Base-by-base conservation (phyloP, 2,797 vertebrate genomes). In the Parauchenoglanis punctatus region DNA sequence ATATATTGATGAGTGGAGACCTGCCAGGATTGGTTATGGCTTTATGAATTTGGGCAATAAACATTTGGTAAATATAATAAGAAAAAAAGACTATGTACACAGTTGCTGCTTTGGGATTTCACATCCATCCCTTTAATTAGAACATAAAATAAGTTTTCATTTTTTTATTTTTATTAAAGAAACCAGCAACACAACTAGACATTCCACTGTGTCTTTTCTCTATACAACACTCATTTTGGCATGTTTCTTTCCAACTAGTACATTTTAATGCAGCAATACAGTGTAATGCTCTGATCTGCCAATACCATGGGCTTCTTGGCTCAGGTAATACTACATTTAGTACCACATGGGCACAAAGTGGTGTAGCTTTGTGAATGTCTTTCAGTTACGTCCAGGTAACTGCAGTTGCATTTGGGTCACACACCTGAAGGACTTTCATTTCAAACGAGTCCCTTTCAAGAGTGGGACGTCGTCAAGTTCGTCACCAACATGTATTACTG, bases 81-180 rank as follows among this genome's bases (percentile, higher is more conserved):
- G 4, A 67, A 65, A 12, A 17, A 40, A 40, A 40, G 40, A 40
- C 40, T 40, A 2, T 6, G 1, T 31, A 78, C 12, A 78, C 7
- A 58, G 12, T 20, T 3, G 0, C 2, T 80, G 18, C 18, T 58
- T 46, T 35, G 17, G 49, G 3, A 52, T 54, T 54, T 25, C 6
- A 31, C 2, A 2, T 81, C 13, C 10, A 25, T 25, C 4, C 7
- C 17, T 40, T 44, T 46, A 59, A 61, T 25, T 1, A 81, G 18
- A 61, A 61, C 56, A 81, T 46, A 25, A 49, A 65, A 61, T 35
- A 23, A 20, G 15, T 46, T 75, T 28, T 46, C 6, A 15, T 40
- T 13, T 73, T 31, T 6, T 76, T 85, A 0, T 15, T 54, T 35
- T 78, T 68, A 78, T 58, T 84, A 76, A 78, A 67, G 49, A 77